Evolutionary conservation across 2,888 invertebrate genomes (phyloP).

Genomic region (Leptinotarsa haldemani): DNA sequence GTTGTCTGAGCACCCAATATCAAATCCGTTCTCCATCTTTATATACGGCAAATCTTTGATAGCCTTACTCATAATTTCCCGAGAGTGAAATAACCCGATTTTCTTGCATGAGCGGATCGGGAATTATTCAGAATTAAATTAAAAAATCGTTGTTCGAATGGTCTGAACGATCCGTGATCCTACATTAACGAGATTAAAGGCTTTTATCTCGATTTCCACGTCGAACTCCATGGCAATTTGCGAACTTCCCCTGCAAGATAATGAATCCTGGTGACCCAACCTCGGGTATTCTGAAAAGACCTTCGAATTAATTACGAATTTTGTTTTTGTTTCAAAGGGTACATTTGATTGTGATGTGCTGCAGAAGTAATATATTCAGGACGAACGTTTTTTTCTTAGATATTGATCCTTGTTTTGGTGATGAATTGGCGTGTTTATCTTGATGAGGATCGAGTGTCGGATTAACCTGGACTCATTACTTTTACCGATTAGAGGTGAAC

Average conservation of each 20-base stretch:
- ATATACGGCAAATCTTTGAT: background rate
- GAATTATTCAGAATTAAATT: slow-evolving; percentile 12
- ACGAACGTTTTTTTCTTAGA: too few species aligned
- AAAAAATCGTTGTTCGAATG: slow-evolving; percentile 7
- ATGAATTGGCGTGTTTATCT: too few species aligned
- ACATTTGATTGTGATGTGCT: too few species aligned
- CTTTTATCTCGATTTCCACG: slow-evolving; percentile 3
- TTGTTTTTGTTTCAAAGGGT: too few species aligned
- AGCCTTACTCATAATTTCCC: slow-evolving; percentile 10
- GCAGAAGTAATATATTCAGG: too few species aligned
- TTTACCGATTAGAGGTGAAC: too few species aligned
- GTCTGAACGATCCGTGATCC: slow-evolving; percentile 7
- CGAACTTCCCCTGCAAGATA: background rate
- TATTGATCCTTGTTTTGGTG: too few species aligned
- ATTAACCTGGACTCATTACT: too few species aligned
- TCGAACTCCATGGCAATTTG: slow-evolving; percentile 16
- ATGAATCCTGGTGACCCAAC: background rate
- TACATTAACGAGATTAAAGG: slow-evolving; percentile 12
- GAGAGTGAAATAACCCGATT: slow-evolving; percentile 1
- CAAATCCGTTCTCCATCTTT: background rate
- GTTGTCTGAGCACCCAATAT: background rate
- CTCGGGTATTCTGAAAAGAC: background rate
- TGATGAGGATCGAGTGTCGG: too few species aligned
- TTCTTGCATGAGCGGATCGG: background rate
- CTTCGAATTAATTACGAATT: background rate